These are phyloP conservation scores for Scolopax mira DNA, from an alignment of 2,113 vertebrate genomes.

Conservation along the genomic window DNA sequence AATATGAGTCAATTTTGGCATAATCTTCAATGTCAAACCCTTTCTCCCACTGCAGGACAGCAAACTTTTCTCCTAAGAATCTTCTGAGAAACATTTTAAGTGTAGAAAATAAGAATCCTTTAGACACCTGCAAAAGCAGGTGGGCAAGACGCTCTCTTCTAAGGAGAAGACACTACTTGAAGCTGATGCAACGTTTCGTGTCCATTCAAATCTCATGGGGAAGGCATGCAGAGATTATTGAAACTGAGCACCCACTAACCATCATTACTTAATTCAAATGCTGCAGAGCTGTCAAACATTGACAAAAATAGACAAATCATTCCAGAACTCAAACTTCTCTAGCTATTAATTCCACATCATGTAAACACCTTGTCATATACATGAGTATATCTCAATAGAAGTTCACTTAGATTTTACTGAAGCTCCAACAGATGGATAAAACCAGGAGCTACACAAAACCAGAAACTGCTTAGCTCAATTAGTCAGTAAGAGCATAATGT, in stretches of 20 bases:
- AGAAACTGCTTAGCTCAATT: background rate
- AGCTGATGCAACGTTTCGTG: background rate
- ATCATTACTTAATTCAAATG: background rate
- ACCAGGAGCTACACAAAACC: background rate
- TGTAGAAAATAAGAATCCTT: background rate
- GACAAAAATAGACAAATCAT: background rate
- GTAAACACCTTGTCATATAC: background rate
- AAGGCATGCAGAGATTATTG: conserved; percentile 29
- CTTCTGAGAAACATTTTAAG: background rate
- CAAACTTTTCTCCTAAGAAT: background rate
- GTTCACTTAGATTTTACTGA: background rate
- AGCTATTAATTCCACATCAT: background rate
- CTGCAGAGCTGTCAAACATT: background rate
- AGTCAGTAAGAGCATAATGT: background rate
- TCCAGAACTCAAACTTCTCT: background rate
- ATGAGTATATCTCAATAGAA: background rate
- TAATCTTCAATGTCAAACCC: background rate
- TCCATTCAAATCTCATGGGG: conserved; percentile 25
- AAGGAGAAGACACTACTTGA: background rate
- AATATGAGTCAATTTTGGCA: background rate
- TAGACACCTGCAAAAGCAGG: background rate
- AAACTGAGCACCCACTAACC: background rate
- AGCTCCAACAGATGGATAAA: background rate
- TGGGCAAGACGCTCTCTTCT: background rate
- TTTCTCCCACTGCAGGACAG: background rate